Percentiles rank a stretch among this genome's conserved stretches.
These are phyloP conservation scores for Oxyteleia sp. DNA, from an alignment of 2,888 invertebrate species.

Conservation along the genomic window DNA sequence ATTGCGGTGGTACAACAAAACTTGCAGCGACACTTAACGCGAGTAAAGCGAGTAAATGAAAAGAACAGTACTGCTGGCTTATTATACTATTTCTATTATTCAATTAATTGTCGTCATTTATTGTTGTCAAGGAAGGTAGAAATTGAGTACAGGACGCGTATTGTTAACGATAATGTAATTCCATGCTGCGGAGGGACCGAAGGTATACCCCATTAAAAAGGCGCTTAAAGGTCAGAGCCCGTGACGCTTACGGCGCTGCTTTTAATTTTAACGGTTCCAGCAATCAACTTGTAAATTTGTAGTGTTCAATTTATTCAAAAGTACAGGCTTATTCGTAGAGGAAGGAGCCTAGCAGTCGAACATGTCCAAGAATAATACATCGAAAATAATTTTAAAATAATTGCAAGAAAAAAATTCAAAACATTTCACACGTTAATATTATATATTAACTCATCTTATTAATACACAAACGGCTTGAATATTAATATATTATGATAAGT, in stretches of 20 bases:
- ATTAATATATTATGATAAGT: too few relatives aligned
- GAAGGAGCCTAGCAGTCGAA: too few relatives aligned
- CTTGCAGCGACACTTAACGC: slow-evolving; percentile 80
- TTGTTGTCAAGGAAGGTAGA: slow-evolving; percentile 78
- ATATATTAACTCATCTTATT: too few relatives aligned
- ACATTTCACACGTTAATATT: too few relatives aligned
- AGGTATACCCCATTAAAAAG: slow-evolving; percentile 65
- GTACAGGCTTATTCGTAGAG: too few relatives aligned
- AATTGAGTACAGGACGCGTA: slow-evolving; percentile 82
- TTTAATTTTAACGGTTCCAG: slow-evolving; percentile 77
- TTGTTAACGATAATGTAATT: slow-evolving; percentile 81
- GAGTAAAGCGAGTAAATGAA: slow-evolving; percentile 76
- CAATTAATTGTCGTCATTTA: slow-evolving; percentile 84
- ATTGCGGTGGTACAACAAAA: slow-evolving; percentile 80
- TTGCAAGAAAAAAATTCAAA: too few relatives aligned
- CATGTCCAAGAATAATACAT: too few relatives aligned
- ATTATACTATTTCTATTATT: slow-evolving; percentile 84
- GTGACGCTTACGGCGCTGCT: slow-evolving; percentile 73
- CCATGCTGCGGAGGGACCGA: slow-evolving; percentile 55
- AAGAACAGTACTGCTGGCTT: slow-evolving; percentile 76
- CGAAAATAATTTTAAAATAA: too few relatives aligned
- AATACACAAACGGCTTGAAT: too few relatives aligned
- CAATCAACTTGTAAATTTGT: slow-evolving; percentile 75
- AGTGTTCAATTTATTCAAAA: slow-evolving; percentile 81
- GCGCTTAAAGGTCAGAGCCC: slow-evolving; percentile 72